These are phyloP conservation scores for Tetraneura akinire DNA, from an alignment of 1,140 invertebrate species.

Conservation along the genomic window DNA sequence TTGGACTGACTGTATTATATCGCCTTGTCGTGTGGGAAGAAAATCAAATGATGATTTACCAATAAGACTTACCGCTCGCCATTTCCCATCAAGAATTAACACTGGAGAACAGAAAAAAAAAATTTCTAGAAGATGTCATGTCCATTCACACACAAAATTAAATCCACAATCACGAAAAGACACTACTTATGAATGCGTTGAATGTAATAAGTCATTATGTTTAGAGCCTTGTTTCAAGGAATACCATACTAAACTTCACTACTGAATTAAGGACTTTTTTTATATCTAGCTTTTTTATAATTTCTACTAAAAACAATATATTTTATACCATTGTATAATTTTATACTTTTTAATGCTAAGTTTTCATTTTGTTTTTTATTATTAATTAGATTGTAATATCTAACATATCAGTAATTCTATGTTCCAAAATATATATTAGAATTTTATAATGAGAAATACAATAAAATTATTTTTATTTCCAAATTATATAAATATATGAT, in stretches of 20 bases:
- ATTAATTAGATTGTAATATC: too few relatives aligned
- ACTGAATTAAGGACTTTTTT: too few relatives aligned
- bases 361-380: too few relatives aligned
- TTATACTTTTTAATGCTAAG: too few relatives aligned
- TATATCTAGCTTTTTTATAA: too few relatives aligned
- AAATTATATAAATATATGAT: too few relatives aligned
- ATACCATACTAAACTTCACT: constrained; percentile 1
- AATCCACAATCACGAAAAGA: constrained; percentile 70
- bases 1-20: not conserved
- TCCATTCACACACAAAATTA: constrained; percentile 65
- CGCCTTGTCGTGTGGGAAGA: not conserved
- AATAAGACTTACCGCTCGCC: not conserved
- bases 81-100: not conserved
- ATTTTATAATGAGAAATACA: too few relatives aligned
- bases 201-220: not conserved
- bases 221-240: not conserved
- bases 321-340: too few relatives aligned
- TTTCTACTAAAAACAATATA: too few relatives aligned
- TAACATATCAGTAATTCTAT: too few relatives aligned
- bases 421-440: too few relatives aligned
- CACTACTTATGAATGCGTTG: constrained; percentile 1
- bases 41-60: constrained; percentile 11
- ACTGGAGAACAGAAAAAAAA: constrained; percentile 1
- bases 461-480: too few relatives aligned
- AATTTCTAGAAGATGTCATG: not conserved